Percentiles rank a stretch among this genome's conserved stretches.
Evolutionary conservation across 2,113 vertebrate species (phyloP).

Genomic region (Ardeotis arabs): DNA sequence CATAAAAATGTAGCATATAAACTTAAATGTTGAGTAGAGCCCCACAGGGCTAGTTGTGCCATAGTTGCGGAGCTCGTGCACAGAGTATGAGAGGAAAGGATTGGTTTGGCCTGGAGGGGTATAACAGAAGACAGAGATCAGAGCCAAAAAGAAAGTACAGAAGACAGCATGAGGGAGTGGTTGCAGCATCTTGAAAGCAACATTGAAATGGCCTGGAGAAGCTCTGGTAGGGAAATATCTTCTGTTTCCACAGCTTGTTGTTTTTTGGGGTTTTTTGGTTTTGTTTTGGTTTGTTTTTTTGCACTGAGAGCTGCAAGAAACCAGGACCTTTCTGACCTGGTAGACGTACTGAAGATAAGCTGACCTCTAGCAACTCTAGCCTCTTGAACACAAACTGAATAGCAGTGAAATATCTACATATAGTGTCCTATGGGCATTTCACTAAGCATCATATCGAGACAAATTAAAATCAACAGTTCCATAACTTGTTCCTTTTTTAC

Average conservation of each 20-base stretch:
- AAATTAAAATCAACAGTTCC: not conserved
- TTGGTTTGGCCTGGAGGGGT: not conserved
- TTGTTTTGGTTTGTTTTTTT: too few species aligned
- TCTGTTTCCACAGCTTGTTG: not conserved
- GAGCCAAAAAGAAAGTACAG: not conserved
- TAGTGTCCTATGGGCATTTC: not conserved
- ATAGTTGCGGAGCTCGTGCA: not conserved
- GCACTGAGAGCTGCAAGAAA: not conserved
- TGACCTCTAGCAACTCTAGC: not conserved
- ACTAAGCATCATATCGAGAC: not conserved
- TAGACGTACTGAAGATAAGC: not conserved
- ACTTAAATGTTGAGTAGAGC: not conserved
- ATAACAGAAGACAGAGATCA: not conserved
- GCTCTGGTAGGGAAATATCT: not conserved
- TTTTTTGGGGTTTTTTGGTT: too few species aligned
- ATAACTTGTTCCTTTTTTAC: not conserved
- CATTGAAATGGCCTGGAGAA: not conserved
- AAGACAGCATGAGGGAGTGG: not conserved
- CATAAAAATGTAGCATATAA: not conserved
- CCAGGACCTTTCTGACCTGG: not conserved
- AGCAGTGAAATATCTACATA: not conserved
- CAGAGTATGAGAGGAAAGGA: not conserved
- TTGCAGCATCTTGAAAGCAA: not conserved
- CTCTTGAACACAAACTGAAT: not conserved
- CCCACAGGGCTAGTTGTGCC: not conserved